Conservation (phyloP, 1,140 invertebrate species). For the Chlorops oryzae region DNA sequence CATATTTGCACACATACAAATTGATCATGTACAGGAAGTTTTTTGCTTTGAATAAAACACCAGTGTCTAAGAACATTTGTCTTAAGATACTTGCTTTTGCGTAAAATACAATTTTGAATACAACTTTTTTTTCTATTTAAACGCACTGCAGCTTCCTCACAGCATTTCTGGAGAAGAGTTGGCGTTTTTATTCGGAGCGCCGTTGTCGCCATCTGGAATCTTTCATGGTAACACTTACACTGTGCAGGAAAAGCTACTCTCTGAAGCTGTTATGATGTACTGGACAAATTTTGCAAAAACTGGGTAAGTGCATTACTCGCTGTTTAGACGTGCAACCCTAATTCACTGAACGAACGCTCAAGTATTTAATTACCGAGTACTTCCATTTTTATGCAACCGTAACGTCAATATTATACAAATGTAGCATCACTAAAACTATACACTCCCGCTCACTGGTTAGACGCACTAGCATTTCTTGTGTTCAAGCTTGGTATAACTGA, state of each 20-base stretch:
- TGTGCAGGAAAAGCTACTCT: constrained; percentile 67
- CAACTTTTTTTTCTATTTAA: constrained; percentile 1
- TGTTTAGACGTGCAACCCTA: not conserved
- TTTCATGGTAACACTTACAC: constrained; percentile 65
- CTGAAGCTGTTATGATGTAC: constrained; percentile 76
- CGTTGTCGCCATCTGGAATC: constrained; percentile 68
- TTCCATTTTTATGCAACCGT: too few species aligned
- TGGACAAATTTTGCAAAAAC: constrained; percentile 86
- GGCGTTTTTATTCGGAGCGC: constrained; percentile 85
- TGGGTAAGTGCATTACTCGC: constrained; percentile 55
- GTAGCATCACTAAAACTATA: too few species aligned
- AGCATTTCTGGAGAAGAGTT: constrained; percentile 83
- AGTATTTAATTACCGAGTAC: too few species aligned
- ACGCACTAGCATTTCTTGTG: too few species aligned
- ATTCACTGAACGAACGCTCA: too few species aligned
- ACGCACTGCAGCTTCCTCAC: constrained; percentile 45
- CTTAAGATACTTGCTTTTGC: not conserved
- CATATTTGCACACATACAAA: too few species aligned
- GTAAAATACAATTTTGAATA: not conserved
- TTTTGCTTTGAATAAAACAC: too few species aligned
- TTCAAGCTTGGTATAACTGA: too few species aligned
- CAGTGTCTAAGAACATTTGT: too few species aligned
- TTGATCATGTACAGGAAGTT: too few species aligned
- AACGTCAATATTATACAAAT: too few species aligned
- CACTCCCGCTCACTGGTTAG: too few species aligned